These are phyloP conservation scores for Monochamus saltuarius DNA, from an alignment of 1,140 invertebrate species.

Conservation along the genomic window DNA sequence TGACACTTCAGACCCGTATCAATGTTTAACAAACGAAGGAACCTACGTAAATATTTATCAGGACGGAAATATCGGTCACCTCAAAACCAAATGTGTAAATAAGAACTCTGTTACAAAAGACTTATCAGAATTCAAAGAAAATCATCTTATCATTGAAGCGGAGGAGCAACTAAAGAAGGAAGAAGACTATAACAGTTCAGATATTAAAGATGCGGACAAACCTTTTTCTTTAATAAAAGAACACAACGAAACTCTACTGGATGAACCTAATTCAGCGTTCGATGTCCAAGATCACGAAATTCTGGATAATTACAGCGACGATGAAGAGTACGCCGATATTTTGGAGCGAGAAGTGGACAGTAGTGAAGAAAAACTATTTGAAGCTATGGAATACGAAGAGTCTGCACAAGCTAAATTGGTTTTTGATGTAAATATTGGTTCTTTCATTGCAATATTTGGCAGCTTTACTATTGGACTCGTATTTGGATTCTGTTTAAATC, in stretches of 20 bases:
- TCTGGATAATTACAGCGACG: too few species aligned
- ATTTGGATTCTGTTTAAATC: constrained; percentile 7
- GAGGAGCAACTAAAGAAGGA: neutral
- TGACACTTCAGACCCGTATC: constrained; percentile 30
- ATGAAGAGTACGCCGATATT: too few species aligned
- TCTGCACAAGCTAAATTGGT: too few species aligned
- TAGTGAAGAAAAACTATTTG: too few species aligned
- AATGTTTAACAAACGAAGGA: constrained; percentile 24
- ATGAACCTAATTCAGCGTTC: too few species aligned
- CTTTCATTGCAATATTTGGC: too few species aligned
- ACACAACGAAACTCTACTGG: neutral
- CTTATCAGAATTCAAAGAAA: neutral
- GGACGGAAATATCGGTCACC: constrained; percentile 4
- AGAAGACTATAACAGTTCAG: neutral
- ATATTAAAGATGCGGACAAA: neutral
- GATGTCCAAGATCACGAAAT: too few species aligned
- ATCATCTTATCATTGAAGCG: constrained; percentile 5
- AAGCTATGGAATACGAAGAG: too few species aligned
- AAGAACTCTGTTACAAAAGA: neutral
- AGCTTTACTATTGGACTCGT: constrained; percentile 6
- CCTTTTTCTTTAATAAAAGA: constrained; percentile 4
- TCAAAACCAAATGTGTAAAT: constrained; percentile 2
- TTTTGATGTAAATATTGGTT: too few species aligned
- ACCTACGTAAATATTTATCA: constrained; percentile 28
- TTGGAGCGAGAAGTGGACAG: too few species aligned